Evolutionary conservation across 2,888 invertebrate species (phyloP).

Genomic region (Leptarthrus brevirostris): DNA sequence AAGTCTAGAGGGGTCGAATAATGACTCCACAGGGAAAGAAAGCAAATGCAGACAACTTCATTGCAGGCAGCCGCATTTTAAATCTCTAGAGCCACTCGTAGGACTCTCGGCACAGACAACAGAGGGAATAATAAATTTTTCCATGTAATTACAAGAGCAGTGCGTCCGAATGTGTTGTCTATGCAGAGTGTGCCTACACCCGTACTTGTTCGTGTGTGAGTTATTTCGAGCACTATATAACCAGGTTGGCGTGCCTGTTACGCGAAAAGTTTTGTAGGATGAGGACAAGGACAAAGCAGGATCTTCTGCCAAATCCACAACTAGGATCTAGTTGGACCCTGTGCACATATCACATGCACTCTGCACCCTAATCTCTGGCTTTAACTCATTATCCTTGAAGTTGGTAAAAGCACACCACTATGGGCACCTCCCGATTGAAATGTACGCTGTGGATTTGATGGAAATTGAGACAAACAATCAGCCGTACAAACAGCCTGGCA

Average conservation of each 20-base stretch:
- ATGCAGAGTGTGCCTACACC: not conserved
- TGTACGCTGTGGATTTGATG: conserved; percentile 40
- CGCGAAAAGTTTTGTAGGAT: not conserved
- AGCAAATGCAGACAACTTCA: conserved; percentile 7
- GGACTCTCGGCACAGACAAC: not conserved
- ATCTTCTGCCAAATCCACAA: not conserved
- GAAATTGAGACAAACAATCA: conserved; percentile 45
- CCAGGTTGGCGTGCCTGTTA: conserved; percentile 8
- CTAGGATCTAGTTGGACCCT: not conserved
- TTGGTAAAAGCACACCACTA: conserved; percentile 36
- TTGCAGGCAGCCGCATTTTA: conserved; percentile 47
- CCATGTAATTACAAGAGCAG: conserved; percentile 22
- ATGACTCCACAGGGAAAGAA: not conserved
- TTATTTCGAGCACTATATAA: conserved; percentile 13
- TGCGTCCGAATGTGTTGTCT: conserved; percentile 3
- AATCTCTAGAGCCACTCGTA: conserved; percentile 8
- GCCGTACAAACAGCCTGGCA: conserved; percentile 33
- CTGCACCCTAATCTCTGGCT: conserved; percentile 30
- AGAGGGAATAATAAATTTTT: conserved; percentile 43
- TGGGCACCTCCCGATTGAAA: conserved; percentile 34
- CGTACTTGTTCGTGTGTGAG: conserved; percentile 5
- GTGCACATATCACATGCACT: conserved; percentile 1
- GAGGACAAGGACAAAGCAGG: not conserved
- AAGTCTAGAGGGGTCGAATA: not conserved
- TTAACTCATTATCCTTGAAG: conserved; percentile 42